Base-by-base conservation (phyloP, 2,113 vertebrate genomes). In the Corynorhinus townsendii region DNA sequence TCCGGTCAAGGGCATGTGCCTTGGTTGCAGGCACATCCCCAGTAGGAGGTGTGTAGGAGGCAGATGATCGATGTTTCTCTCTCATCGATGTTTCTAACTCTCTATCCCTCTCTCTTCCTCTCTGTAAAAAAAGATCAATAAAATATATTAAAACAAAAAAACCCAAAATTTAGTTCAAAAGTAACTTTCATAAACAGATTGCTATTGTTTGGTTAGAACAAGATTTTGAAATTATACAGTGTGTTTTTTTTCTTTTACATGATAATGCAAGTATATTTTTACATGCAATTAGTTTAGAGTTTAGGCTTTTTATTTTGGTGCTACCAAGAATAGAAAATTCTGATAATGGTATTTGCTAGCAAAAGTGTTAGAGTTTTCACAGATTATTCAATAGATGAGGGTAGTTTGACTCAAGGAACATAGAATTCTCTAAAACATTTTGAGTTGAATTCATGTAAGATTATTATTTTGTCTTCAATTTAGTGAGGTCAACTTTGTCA, bases 111-210 rank as follows among this genome's bases (percentile, higher is more conserved):
- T n/a, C n/a, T n/a, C n/a, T n/a, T n/a, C n/a, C n/a, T n/a, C n/a
- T n/a, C n/a, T n/a, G n/a, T n/a, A n/a, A n/a, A n/a, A n/a, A n/a
- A n/a, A n/a, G n/a, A n/a, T n/a, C n/a, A n/a, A n/a, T n/a, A n/a
- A n/a, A n/a, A n/a, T n/a, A n/a, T n/a, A n/a, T n/a, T n/a, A n/a
- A n/a, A n/a, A n/a, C n/a, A n/a, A n/a, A n/a, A n/a, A n/a, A n/a
- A n/a, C n/a, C n/a, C 35, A 19, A 69, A 90, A 94, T 91, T 93
- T 83, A 91, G 24, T 82, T 94, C 16, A 84, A 90, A 93, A 93
- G 12, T 82, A 59, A 68, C 56, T 95, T 92, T 73, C n/a, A 52
- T 54, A 93, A 83, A 40, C 90, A 90, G 16, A 54, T 75, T 92
- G 54, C 22, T 82, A 4, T 76, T 73, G 40, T 54, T 89, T 95